Conservation (phyloP, 1,140 invertebrate species). For the Nasonia vitripennis region DNA sequence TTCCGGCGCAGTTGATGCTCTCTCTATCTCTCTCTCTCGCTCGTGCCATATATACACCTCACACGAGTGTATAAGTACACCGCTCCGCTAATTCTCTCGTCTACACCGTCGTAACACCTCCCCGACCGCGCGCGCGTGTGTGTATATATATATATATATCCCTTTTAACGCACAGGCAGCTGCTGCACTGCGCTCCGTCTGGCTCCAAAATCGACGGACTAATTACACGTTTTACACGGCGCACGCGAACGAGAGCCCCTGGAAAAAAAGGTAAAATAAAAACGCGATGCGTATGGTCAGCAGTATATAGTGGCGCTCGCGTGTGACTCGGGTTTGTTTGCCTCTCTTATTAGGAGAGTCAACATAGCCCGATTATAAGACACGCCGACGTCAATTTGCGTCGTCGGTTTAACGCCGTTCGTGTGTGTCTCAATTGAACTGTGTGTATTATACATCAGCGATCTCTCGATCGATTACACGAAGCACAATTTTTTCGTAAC, state of each 20-base stretch:
- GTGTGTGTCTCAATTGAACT: background rate
- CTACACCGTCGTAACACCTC: background rate
- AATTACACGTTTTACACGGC: background rate
- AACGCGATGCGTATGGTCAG: background rate
- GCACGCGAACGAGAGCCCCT: background rate
- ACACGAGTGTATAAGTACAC: conserved; percentile 14
- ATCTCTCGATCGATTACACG: too few species aligned
- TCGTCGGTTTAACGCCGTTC: background rate
- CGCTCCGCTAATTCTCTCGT: background rate
- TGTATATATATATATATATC: background rate
- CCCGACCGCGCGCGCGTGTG: background rate
- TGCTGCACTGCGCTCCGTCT: background rate
- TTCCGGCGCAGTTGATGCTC: background rate
- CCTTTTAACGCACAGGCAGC: background rate
- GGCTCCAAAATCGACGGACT: background rate
- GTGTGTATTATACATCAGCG: too few species aligned
- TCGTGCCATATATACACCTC: background rate
- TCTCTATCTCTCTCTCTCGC: background rate
- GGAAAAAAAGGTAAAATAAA: background rate
- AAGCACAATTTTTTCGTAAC: background rate
- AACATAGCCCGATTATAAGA: background rate
- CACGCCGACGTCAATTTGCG: conserved; percentile 3
- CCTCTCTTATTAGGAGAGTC: conserved; percentile 34
- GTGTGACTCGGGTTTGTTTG: conserved; percentile 33
- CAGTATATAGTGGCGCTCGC: background rate